phyloP scores from a whole-genome alignment of 1,140 invertebrate species.

The Sipha flava region DNA sequence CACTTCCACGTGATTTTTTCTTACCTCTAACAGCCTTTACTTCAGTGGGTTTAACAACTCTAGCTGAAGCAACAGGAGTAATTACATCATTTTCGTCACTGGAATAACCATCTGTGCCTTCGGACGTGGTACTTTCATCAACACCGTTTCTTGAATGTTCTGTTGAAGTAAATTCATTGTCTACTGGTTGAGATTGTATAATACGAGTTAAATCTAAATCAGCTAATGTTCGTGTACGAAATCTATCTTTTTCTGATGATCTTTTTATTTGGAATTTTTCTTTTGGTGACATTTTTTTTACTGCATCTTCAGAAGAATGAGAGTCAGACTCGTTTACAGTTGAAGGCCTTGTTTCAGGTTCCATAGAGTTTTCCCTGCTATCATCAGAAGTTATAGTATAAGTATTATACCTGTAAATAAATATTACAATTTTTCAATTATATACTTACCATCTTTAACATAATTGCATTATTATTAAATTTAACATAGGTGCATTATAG shows the following conservation, averaged over 20 bases:
- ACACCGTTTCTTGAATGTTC: background rate
- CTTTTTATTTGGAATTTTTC: slow-evolving; percentile 50
- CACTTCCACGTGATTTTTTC: slow-evolving; percentile 48
- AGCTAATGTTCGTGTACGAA: slow-evolving; percentile 52
- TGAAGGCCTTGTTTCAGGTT: slow-evolving; percentile 34
- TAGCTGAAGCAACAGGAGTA: background rate
- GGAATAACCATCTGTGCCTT: background rate
- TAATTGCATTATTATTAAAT: background rate
- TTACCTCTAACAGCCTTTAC: slow-evolving; percentile 65
- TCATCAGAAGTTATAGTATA: slow-evolving; percentile 38
- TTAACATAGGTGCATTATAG: too few species aligned
- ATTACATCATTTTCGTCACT: background rate
- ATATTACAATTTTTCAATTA: background rate
- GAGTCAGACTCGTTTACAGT: slow-evolving; percentile 26
- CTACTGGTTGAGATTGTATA: background rate
- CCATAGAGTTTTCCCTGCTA: slow-evolving; percentile 33
- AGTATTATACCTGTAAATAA: slow-evolving; percentile 38
- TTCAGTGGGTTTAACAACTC: slow-evolving; percentile 48
- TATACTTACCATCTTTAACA: background rate
- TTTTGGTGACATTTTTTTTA: slow-evolving; percentile 52
- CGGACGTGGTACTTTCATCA: background rate
- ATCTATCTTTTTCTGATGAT: slow-evolving; percentile 50
- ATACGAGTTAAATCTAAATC: slow-evolving; percentile 35
- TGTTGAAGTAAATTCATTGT: background rate
- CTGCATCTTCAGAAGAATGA: slow-evolving; percentile 16